phyloP scores from a whole-genome alignment of 2,888 invertebrate species.

The Drosophila limbata region DNA sequence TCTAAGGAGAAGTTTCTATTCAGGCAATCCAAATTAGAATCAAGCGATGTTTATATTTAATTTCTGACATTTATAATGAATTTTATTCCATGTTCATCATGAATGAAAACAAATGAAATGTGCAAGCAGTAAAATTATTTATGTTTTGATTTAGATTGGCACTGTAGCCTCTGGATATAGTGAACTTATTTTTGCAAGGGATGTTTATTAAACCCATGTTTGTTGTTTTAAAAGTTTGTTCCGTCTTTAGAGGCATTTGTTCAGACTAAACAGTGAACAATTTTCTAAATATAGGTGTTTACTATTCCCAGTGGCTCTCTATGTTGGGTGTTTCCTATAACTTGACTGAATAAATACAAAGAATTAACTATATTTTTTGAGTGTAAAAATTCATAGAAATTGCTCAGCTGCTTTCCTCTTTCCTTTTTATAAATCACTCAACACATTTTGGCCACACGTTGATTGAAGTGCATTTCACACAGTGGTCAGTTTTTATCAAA shows the following conservation, averaged over 20 bases:
- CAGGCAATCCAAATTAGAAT: neutral
- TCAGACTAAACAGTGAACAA: too few relatives aligned
- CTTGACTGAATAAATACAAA: too few relatives aligned
- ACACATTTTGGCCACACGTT: constrained; percentile 2
- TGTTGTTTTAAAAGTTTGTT: too few relatives aligned
- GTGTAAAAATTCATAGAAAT: neutral
- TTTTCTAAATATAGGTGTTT: too few relatives aligned
- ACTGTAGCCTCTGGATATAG: too few relatives aligned
- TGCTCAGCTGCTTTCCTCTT: neutral
- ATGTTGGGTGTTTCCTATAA: too few relatives aligned
- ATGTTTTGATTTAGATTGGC: neutral
- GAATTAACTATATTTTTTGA: neutral
- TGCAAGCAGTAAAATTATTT: neutral
- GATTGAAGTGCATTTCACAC: constrained; percentile 37
- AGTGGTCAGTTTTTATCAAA: constrained; percentile 36
- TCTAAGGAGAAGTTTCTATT: neutral
- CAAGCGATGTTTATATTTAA: neutral
- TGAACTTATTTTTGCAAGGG: too few relatives aligned
- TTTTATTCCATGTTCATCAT: neutral
- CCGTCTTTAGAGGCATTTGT: too few relatives aligned
- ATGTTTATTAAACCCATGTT: too few relatives aligned
- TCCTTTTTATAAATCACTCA: constrained; percentile 20
- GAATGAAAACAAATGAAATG: too few relatives aligned
- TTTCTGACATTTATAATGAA: neutral
- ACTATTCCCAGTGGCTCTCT: too few relatives aligned